These are phyloP conservation scores for Champsocephalus gunnari DNA, from an alignment of 2,797 vertebrate species.

Conservation along the genomic window DNA sequence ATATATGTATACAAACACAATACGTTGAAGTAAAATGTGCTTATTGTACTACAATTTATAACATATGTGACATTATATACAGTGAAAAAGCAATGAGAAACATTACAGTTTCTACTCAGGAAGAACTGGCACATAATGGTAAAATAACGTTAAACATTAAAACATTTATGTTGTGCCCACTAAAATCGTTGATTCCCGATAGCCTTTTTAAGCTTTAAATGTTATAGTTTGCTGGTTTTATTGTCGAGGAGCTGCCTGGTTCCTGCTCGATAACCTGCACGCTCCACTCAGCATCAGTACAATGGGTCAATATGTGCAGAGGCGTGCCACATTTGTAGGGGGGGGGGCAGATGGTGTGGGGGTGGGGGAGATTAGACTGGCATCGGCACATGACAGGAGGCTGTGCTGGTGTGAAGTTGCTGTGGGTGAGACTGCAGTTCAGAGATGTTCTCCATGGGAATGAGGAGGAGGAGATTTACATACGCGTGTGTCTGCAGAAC, in stretches of 20 bases:
- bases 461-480: constrained; percentile 64
- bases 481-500: constrained; percentile 46
- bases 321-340: constrained; percentile 62
- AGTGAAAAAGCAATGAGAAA: neutral
- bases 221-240: neutral
- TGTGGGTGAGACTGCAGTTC: constrained; percentile 64
- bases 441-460: constrained; percentile 62
- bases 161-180: neutral
- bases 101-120: neutral
- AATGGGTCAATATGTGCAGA: constrained; percentile 64
- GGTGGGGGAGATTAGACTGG: constrained; percentile 74
- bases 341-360: constrained; percentile 74
- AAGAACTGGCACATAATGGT: neutral
- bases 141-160: neutral
- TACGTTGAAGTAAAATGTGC: too few species aligned
- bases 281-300: constrained; percentile 46
- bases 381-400: constrained; percentile 70
- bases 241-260: constrained; percentile 14
- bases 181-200: neutral
- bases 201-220: neutral
- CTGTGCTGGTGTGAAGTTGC: constrained; percentile 69
- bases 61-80: too few species aligned
- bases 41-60: too few species aligned
- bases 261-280: constrained; percentile 36
- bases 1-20: too few species aligned